These are phyloP conservation scores for Poeciliopsis occidentalis DNA, from an alignment of 2,113 vertebrate genomes.

Conservation along the genomic window DNA sequence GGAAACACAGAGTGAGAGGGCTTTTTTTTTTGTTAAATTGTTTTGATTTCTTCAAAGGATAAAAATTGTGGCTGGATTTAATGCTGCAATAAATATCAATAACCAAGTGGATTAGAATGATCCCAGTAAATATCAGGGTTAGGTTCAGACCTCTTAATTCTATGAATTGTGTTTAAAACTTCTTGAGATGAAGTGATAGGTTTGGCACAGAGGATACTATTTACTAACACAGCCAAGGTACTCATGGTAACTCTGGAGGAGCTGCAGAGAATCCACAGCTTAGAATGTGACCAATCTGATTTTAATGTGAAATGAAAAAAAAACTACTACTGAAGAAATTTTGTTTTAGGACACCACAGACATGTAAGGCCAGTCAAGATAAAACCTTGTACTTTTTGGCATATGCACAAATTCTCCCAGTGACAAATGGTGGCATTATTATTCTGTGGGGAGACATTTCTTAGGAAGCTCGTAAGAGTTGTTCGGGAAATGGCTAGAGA, in stretches of 20 bases:
- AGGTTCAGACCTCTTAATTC: neutral
- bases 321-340: neutral
- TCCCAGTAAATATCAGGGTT: neutral
- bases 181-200: neutral
- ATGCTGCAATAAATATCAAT: conserved; percentile 26
- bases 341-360: neutral
- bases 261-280: neutral
- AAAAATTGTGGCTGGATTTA: conserved; percentile 20
- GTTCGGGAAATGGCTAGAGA: neutral
- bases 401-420: neutral
- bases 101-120: neutral
- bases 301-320: neutral
- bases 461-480: neutral
- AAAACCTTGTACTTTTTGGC: neutral
- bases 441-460: neutral
- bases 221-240: neutral
- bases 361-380: neutral
- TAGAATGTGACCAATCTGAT: neutral
- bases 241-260: neutral
- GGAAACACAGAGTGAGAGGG: conserved; percentile 3
- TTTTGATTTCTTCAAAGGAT: conserved; percentile 43
- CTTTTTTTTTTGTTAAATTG: conserved; percentile 20
- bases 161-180: neutral
- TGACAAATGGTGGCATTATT: neutral
- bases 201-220: neutral